Evolutionary conservation across 2,888 invertebrate genomes (phyloP).

Genomic region (Cataglyphis rosenhaueri): DNA sequence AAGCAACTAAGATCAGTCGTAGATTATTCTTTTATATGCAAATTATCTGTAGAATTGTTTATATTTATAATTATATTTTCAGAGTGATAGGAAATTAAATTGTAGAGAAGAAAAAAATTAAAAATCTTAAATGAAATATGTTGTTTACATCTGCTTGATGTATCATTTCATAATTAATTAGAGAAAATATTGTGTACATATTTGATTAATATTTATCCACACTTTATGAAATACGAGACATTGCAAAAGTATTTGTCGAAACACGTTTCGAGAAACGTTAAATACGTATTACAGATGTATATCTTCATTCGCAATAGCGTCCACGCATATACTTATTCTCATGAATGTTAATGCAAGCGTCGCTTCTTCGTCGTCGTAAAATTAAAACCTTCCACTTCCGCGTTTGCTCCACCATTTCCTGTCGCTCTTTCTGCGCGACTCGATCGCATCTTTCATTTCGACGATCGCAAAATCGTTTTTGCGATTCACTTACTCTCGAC

Average conservation of each 20-base stretch:
- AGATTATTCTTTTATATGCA: neutral
- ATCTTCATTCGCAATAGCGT: conserved; percentile 1
- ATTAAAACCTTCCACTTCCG: conserved; percentile 41
- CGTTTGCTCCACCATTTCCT: conserved; percentile 38
- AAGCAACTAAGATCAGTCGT: neutral
- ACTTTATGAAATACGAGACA: neutral
- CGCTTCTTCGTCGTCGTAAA: conserved; percentile 17
- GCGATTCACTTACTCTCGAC: conserved; percentile 22
- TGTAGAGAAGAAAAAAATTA: neutral
- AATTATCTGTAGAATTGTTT: neutral
- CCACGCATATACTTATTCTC: neutral
- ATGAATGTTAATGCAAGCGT: conserved; percentile 40
- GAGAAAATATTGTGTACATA: neutral
- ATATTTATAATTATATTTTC: neutral
- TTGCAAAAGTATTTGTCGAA: conserved; percentile 11
- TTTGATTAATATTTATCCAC: neutral
- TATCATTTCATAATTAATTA: neutral
- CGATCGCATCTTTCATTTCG: conserved; percentile 2
- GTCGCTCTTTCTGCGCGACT: neutral
- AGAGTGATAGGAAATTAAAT: neutral
- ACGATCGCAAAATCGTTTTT: conserved; percentile 24
- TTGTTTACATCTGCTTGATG: neutral
- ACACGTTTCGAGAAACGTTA: neutral
- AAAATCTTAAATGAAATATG: neutral
- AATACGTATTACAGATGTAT: neutral